Evolutionary conservation across 2,797 vertebrate species (phyloP), one percentile per base, ranked within the genome.

Genomic region (Galaxias olidus): DNA sequence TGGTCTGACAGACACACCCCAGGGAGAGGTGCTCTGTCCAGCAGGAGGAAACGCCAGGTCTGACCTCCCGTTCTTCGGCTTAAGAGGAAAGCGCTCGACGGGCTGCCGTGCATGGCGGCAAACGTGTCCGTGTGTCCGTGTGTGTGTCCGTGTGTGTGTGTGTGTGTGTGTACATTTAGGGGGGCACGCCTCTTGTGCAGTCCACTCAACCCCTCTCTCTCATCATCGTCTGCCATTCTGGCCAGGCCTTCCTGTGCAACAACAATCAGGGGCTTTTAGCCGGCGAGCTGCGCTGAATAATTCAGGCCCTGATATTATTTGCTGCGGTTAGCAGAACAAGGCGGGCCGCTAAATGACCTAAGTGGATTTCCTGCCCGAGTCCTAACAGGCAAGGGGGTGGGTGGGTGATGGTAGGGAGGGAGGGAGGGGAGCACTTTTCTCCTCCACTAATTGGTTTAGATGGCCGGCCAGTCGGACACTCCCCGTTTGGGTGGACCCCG

Each of bases 251-350:
- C 86, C 88, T 87, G 87, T 90, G 86, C 88, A 92, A 91, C 89
- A 92, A 89, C 88, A 90, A 89, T 90, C 80, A 88, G 82, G 67
- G 82, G 94, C 96, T 95, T 96, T 97, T 94, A 96, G 93, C 19
- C 72, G 80, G 82, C 90, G 91, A 90, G 90, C 84, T 42, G 78
- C 91, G 87, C 85, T 98, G 93, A 98, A 99, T 99, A 95, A 99
- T 99, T 98, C 94, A 99, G 84, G 72, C 72, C 72, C 90, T 92
- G 88, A 90, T 88, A 90, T 89, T 87, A 92, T 92, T 92, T 92
- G 92, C 91, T 89, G 90, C 68, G 82, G 82, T 89, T 87, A 67
- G 68, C 90, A 75, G 83, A 92, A 92, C 91, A 89, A 85, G 90
- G 84, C 79, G 73, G 76, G 73, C 81, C 83, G 87, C 90, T 94